Evolutionary conservation across 1,140 invertebrate genomes (phyloP), one percentile per base, ranked within the genome.

Genomic region (Plectus sambesii): DNA sequence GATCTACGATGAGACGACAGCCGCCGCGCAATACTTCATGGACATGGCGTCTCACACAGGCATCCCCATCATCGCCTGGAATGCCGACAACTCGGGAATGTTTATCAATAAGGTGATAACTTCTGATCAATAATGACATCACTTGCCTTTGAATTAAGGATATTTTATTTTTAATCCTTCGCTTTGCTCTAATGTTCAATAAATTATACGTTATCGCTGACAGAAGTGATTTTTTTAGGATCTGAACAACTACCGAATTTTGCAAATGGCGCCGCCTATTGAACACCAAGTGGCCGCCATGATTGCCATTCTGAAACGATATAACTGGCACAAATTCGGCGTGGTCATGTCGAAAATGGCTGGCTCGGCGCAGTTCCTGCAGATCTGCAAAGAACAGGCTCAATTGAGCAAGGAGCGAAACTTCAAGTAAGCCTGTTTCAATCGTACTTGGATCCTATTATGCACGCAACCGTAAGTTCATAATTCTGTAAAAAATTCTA

Each of bases 201-300:
- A n/a, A n/a, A n/a, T n/a, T n/a, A n/a, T n/a, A n/a, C n/a, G n/a
- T n/a, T n/a, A n/a, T n/a, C n/a, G n/a, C n/a, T n/a, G n/a, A n/a
- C n/a, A n/a, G n/a, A n/a, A n/a, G n/a, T n/a, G n/a, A n/a, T n/a
- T 33, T 17, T 17, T 33, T 22, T 37, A 61, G 61, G 23, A 41
- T n/a, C 47, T 62, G 40, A 46, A 44, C 12, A 29, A 57, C 17
- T 58, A 53, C 39, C 48, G 50, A 15, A 62, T 66, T 8, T 33
- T 66, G 12, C 63, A 66, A 60, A 51, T 66, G 57, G 63, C 65
- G n/a, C 63, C 63, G 9, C 60, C 65, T n/a, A 65, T 66, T 37
- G 49, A 60, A 30, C 63, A 66, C 49, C 64, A 66, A 49, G 58
- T 66, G 19, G 42, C 47, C 41, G 63, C 63, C 20, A 66, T 66